Percentiles rank a stretch among this genome's conserved stretches.
These are phyloP conservation scores for Hybognathus amarus DNA, from an alignment of 2,797 vertebrate species.

Conservation along the genomic window DNA sequence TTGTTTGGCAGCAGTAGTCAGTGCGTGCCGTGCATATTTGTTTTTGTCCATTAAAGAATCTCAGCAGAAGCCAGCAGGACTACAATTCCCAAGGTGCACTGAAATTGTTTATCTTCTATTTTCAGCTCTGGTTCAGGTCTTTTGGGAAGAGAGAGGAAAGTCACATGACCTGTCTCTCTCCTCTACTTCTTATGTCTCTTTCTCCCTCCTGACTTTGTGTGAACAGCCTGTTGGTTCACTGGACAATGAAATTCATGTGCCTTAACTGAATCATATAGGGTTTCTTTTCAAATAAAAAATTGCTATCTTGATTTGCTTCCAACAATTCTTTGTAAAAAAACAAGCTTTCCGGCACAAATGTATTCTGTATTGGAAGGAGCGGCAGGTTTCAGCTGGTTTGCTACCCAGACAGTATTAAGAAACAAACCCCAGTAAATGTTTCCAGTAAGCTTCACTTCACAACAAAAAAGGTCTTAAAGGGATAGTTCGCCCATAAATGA, in stretches of 20 bases:
- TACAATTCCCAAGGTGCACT: constrained; percentile 44
- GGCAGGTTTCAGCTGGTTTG: background rate
- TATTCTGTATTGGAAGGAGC: background rate
- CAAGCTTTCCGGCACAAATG: background rate
- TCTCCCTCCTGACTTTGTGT: constrained; percentile 9
- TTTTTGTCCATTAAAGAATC: constrained; percentile 2
- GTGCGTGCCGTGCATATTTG: background rate
- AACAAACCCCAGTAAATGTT: background rate
- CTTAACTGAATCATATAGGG: background rate
- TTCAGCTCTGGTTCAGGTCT: constrained; percentile 13
- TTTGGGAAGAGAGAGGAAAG: constrained; percentile 18
- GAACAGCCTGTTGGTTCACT: background rate
- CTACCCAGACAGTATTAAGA: background rate
- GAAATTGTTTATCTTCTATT: constrained; percentile 43
- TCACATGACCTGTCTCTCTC: background rate
- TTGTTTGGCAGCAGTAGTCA: background rate
- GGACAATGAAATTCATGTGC: background rate
- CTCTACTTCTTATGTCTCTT: background rate
- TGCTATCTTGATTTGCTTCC: background rate
- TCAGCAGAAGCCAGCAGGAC: constrained; percentile 21
- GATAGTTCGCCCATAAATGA: background rate
- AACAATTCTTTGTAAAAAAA: background rate
- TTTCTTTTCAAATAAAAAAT: background rate
- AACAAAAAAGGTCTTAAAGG: background rate
- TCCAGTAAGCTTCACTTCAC: background rate